Percentiles rank a stretch among this genome's conserved stretches.
phyloP scores from a whole-genome alignment of 2,888 invertebrate species.

The Andrena bucephala region DNA sequence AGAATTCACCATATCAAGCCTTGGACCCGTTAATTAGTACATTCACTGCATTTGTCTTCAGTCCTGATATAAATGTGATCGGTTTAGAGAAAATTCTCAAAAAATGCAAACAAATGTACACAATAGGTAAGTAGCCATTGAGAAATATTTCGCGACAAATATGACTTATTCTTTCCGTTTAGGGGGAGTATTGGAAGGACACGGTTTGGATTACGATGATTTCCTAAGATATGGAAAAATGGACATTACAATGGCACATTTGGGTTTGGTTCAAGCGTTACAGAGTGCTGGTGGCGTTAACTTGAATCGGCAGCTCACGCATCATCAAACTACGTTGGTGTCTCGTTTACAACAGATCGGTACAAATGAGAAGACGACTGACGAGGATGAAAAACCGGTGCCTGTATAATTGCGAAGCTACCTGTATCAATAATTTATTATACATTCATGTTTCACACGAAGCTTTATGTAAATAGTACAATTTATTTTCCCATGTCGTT shows the following conservation, averaged over 20 bases:
- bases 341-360: slow-evolving; percentile 87
- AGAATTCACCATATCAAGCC: slow-evolving; percentile 89
- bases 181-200: slow-evolving; percentile 91
- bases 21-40: slow-evolving; percentile 89
- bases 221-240: slow-evolving; percentile 89
- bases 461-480: slow-evolving; percentile 75
- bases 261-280: slow-evolving; percentile 89
- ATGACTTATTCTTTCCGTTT: slow-evolving; percentile 40
- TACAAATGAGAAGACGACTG: slow-evolving; percentile 71
- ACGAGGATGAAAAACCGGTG: slow-evolving; percentile 73
- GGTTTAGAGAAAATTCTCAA: slow-evolving; percentile 89
- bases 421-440: slow-evolving; percentile 79
- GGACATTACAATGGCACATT: slow-evolving; percentile 88
- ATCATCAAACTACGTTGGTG: slow-evolving; percentile 89
- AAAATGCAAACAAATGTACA: slow-evolving; percentile 89
- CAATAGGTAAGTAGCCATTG: slow-evolving; percentile 87
- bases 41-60: slow-evolving; percentile 89
- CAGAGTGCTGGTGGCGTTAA: slow-evolving; percentile 89
- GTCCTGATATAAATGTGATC: slow-evolving; percentile 88
- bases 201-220: slow-evolving; percentile 89
- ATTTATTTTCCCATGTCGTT: slow-evolving; percentile 48
- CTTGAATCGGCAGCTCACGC: slow-evolving; percentile 89
- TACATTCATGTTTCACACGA: slow-evolving; percentile 78
- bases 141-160: background rate
- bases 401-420: slow-evolving; percentile 73